These are phyloP conservation scores for Asarcornis scutulata DNA, from an alignment of 2,113 vertebrate genomes.

Conservation along the genomic window DNA sequence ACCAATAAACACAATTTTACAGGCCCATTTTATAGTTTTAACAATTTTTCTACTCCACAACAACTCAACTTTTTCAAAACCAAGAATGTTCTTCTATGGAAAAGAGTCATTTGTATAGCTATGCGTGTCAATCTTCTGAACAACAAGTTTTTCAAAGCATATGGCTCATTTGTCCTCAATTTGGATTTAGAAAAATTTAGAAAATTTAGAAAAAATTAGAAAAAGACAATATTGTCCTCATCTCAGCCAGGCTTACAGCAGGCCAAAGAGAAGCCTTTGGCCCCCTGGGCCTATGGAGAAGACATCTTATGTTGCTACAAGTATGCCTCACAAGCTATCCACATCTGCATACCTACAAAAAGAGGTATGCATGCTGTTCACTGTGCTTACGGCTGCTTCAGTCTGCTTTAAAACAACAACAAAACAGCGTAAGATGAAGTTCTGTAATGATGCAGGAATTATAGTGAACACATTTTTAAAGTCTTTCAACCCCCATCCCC, in stretches of 20 bases:
- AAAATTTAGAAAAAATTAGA: neutral
- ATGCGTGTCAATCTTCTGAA: neutral
- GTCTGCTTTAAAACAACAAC: neutral
- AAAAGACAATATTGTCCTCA: neutral
- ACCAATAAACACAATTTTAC: neutral
- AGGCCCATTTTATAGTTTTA: neutral
- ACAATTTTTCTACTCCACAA: neutral
- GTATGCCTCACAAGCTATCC: neutral
- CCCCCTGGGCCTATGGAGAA: accelerated
- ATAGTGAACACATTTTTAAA: neutral
- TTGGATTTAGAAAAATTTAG: neutral
- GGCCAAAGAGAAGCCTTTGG: neutral
- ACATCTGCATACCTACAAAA: neutral
- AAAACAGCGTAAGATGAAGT: neutral
- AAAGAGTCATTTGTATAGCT: neutral
- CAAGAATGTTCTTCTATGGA: neutral
- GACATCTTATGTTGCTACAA: neutral
- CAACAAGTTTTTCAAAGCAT: neutral
- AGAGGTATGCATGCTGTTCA: neutral
- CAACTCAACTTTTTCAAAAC: neutral
- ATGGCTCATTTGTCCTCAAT: neutral
- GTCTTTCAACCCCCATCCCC: neutral
- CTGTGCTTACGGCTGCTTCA: neutral
- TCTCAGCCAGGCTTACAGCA: neutral
- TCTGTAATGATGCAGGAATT: neutral